Conservation (phyloP, 2,797 vertebrate genomes). For the Denticeps clupeoides region DNA sequence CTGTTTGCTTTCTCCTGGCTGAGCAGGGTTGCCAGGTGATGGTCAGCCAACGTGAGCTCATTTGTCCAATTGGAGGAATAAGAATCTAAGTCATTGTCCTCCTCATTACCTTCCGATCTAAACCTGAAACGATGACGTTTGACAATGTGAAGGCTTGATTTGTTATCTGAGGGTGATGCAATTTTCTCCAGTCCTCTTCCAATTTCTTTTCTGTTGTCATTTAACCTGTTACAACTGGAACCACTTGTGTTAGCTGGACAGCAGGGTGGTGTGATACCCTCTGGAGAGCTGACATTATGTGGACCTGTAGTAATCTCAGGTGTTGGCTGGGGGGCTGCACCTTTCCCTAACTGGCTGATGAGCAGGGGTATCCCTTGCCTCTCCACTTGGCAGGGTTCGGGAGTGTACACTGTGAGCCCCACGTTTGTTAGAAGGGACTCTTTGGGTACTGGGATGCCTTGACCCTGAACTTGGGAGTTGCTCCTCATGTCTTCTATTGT, state of each 20-base stretch:
- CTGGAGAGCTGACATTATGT: too few species aligned
- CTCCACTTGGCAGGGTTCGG: background rate
- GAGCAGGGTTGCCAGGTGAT: conserved; percentile 57
- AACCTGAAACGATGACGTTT: conserved; percentile 26
- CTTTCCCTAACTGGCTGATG: too few species aligned
- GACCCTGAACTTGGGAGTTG: conserved; percentile 7
- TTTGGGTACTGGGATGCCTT: conserved; percentile 62
- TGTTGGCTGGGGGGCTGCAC: background rate
- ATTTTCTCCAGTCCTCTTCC: too few species aligned
- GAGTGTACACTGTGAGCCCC: conserved; percentile 58
- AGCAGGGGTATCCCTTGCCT: too few species aligned
- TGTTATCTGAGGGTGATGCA: too few species aligned
- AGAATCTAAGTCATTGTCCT: conserved; percentile 31
- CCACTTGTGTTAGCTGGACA: too few species aligned
- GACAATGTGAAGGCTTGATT: conserved; percentile 4
- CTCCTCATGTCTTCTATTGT: too few species aligned
- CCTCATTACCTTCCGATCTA: conserved; percentile 23
- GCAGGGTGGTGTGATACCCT: too few species aligned
- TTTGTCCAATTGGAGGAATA: conserved; percentile 46
- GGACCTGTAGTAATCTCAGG: background rate
- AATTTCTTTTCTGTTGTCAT: too few species aligned
- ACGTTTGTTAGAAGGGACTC: conserved; percentile 63
- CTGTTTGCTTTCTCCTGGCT: conserved; percentile 54
- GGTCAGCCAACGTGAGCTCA: conserved; percentile 56
- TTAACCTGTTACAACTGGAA: too few species aligned